Base-by-base conservation (phyloP, 2,888 invertebrate species). In the Emmelina monodactyla region DNA sequence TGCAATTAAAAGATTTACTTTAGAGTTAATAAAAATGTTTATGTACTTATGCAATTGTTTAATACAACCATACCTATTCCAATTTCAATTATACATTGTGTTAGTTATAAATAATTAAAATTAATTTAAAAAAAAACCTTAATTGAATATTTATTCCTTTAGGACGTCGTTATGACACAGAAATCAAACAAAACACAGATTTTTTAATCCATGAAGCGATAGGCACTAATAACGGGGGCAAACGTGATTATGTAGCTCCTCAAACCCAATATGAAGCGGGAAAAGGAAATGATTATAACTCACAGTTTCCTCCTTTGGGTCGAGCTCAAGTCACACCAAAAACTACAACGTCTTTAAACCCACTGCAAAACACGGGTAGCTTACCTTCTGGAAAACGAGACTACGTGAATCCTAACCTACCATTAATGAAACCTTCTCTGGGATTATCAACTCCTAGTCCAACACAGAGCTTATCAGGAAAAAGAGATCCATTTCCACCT, bases 161-260 rank as follows among this genome's bases (percentile, higher is more conserved):
- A 75, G 75, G 61, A 25, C 44, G 58, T 34, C 58, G 62, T 46
- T 55, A 54, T 35, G 54, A 50, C 33, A 58, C 50, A 34, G 56
- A 62, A 37, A 53, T 59, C 37, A 70, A 63, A 51, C 49, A 62
- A 3, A 72, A 61, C 42, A 58, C 56, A 3, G 78, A 79, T 40
- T 79, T 79, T 39, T 55, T 79, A 48, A 41, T 62, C 16, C 78
- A 78, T 32, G 78, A 79, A 62, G 57, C 59, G 9, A 4, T 7
- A 25, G 25, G 25, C 25, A 25, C 9, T 10, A 10, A 7, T 25
- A 25, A 25, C n/a, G 4, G 28, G 15, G 14, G 7, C 10, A 30
- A 30, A 13, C 4, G n/a, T 9, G 28, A 12, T n/a, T 32, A 37
- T 34, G 37, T 41, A 30, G 13, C 39, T 28, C 16, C 33, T 22